Conservation (phyloP, 2,113 vertebrate genomes). For the Alouatta palliata region DNA sequence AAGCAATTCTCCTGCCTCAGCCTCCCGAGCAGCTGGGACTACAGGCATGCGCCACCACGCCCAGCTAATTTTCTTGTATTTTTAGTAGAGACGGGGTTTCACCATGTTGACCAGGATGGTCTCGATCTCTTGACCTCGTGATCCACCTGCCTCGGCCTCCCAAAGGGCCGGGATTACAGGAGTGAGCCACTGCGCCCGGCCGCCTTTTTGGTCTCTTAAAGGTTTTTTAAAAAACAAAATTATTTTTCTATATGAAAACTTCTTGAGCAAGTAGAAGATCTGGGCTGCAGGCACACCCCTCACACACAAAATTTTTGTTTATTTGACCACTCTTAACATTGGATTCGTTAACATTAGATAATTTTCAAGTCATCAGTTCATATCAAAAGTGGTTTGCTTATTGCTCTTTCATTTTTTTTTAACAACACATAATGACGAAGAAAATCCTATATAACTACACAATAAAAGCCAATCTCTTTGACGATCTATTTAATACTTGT, state of each 20-base stretch:
- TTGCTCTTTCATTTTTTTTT: neutral
- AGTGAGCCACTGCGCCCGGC: too few relatives aligned
- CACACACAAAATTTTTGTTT: neutral
- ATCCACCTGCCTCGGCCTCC: too few relatives aligned
- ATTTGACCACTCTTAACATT: neutral
- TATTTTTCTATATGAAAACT: neutral
- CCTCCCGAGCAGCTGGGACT: too few relatives aligned
- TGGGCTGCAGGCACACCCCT: neutral
- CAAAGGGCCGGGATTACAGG: too few relatives aligned
- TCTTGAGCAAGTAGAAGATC: neutral
- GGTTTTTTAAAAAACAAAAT: neutral
- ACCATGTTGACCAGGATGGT: too few relatives aligned
- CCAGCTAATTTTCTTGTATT: too few relatives aligned
- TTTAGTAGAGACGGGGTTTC: too few relatives aligned
- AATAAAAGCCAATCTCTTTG: neutral
- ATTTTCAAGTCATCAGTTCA: conserved; percentile 17
- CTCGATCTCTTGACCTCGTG: too few relatives aligned
- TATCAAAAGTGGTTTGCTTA: conserved; percentile 18
- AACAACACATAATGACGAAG: neutral
- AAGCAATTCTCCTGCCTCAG: too few relatives aligned
- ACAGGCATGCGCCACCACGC: too few relatives aligned
- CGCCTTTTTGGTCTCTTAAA: neutral
- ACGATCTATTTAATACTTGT: neutral
- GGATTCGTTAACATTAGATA: neutral
- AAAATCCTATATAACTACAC: neutral